Evolutionary conservation across 1,140 invertebrate species (phyloP).

Genomic region (Drosophila sproati): DNA sequence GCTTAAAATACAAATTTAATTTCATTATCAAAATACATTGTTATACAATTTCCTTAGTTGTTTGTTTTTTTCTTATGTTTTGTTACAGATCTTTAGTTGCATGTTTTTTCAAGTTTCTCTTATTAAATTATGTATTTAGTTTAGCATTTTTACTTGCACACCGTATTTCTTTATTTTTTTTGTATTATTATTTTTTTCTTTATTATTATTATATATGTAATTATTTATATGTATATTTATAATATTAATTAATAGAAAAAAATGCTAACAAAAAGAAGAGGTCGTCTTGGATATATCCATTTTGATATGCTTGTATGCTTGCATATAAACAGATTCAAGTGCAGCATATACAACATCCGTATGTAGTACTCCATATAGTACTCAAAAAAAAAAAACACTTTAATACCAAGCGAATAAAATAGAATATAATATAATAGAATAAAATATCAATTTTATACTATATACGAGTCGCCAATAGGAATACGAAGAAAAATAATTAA

Average conservation of each 20-base stretch:
- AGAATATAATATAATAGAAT: not conserved
- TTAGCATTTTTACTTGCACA: slow-evolving; percentile 55
- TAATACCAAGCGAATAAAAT: not conserved
- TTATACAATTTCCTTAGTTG: slow-evolving; percentile 79
- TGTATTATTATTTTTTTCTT: slow-evolving; percentile 22
- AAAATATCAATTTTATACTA: slow-evolving; percentile 12
- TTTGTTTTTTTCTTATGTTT: slow-evolving; percentile 52
- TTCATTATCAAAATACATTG: slow-evolving; percentile 82
- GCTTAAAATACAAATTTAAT: slow-evolving; percentile 80
- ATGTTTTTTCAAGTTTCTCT: slow-evolving; percentile 38
- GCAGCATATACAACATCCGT: slow-evolving; percentile 33
- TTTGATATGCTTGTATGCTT: slow-evolving; percentile 12
- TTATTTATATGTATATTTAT: slow-evolving; percentile 41
- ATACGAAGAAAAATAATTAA: not conserved
- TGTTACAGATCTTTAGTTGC: slow-evolving; percentile 48
- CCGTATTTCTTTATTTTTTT: slow-evolving; percentile 39
- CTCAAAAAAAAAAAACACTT: slow-evolving; percentile 10
- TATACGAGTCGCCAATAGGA: slow-evolving; percentile 7
- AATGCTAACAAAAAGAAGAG: slow-evolving; percentile 79
- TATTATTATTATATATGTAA: slow-evolving; percentile 51
- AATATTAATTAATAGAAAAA: slow-evolving; percentile 79
- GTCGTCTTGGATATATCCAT: slow-evolving; percentile 65
- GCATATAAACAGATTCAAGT: slow-evolving; percentile 26
- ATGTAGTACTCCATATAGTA: slow-evolving; percentile 53
- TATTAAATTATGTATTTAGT: slow-evolving; percentile 57